Base-by-base conservation (phyloP, 35 echinoderm and acorn worm species). In the Apostichopus californicus region DNA sequence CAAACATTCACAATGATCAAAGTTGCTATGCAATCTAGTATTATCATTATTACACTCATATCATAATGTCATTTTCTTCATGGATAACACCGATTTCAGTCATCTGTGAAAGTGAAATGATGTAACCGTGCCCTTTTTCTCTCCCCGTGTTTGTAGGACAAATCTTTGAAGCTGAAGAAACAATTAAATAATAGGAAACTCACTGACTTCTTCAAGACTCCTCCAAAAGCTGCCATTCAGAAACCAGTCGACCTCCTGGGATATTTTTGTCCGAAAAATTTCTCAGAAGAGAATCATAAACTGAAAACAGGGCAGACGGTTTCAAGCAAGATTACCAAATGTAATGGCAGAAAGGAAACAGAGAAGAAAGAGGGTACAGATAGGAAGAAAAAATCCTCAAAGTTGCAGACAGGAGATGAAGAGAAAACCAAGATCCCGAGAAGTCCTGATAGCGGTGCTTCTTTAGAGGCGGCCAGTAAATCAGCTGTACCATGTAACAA, bases 131-230 rank as follows among this genome's bases (percentile, higher is more conserved):
- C 34, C 34, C 34, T 46, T 46, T 46, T 46, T 46, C 34, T 46
- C 34, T 46, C 2, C 34, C 34, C 34, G 34, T 46, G 3, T 46
- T 46, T 46, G 34, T 46, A 85, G 81, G 54, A 18, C 20, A 58
- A 85, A 85, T 15, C 52, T 56, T 15, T 52, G 54, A 85, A 85
- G 57, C 9, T 20, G 15, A 85, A 85, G 81, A 85, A 85, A 85
- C 9, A 12, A 9, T 55, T 59, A 81, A 34, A 12, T 55, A 81
- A 81, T 81, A 81, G 52, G 78, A 85, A 56, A 57, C 55, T 85
- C 9, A 85, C 55, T 6, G 81, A 85, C 21, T 85, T 85, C 57
- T 85, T 85, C 81, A 85, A 85, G 52, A 12, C 55, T n/a, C 81
- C 81, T 14, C 81, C 54, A 20, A 85, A 85, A 58, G n/a, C 55